Conservation (phyloP, 2,113 vertebrate species). For the Etheostoma cragini region DNA sequence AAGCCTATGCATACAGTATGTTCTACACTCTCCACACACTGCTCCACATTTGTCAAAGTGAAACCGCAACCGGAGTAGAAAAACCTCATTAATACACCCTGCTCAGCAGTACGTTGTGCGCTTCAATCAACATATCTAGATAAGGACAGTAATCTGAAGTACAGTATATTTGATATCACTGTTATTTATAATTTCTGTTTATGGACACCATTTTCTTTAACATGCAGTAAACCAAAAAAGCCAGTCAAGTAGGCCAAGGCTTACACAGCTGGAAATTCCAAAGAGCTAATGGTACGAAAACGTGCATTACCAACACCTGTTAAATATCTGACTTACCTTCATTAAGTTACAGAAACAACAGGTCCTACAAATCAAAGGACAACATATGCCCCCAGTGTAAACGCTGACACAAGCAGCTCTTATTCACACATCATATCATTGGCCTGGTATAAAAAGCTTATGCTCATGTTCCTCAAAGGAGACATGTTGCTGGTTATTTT, state of each 20-base stretch:
- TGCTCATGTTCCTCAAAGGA: conserved; percentile 8
- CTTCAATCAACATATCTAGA: neutral
- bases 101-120: no score
- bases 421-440: neutral
- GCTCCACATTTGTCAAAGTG: no score
- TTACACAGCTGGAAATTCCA: neutral
- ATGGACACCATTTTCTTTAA: neutral
- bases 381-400: neutral
- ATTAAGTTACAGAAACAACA: neutral
- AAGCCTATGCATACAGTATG: no score
- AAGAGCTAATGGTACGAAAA: neutral
- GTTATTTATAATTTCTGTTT: neutral
- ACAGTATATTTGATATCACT: neutral
- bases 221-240: neutral
- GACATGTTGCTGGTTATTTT: conserved; percentile 52
- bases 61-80: no score
- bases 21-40: no score
- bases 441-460: conserved; percentile 7
- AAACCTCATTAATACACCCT: no score
- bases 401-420: neutral
- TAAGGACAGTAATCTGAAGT: neutral
- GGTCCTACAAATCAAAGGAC: neutral
- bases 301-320: neutral
- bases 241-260: no score
- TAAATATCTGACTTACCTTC: neutral